Evolutionary conservation across 2,888 invertebrate genomes (phyloP).

Genomic region (Linnaemya vulpina): DNA sequence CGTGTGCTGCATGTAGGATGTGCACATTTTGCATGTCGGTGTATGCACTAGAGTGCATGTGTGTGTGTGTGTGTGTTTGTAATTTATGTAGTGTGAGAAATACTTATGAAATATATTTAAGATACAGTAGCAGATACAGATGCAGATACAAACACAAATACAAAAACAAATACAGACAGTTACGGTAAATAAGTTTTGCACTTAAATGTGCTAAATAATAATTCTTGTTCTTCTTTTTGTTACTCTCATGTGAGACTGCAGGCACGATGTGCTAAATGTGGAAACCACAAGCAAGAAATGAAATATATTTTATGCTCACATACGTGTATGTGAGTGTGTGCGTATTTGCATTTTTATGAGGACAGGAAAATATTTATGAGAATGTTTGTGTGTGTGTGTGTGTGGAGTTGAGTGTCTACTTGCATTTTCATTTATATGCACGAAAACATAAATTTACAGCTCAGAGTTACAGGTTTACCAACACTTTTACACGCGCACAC

Average conservation of each 20-base stretch:
- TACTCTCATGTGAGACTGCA: neutral
- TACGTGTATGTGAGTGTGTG: neutral
- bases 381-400: neutral
- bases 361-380: neutral
- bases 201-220: slow-evolving; percentile 60
- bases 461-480: slow-evolving; percentile 32
- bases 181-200: slow-evolving; percentile 29
- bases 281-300: slow-evolving; percentile 52
- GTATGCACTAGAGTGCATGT: neutral
- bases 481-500: neutral
- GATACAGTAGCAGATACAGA: slow-evolving; percentile 40
- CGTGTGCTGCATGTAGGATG: neutral
- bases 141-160: slow-evolving; percentile 25
- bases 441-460: slow-evolving; percentile 74
- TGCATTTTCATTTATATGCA: slow-evolving; percentile 71
- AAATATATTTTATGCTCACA: slow-evolving; percentile 34
- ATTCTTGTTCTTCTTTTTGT: slow-evolving; percentile 25
- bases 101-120: slow-evolving; percentile 44
- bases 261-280: slow-evolving; percentile 12
- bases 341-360: neutral
- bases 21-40: neutral
- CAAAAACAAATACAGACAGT: slow-evolving; percentile 8
- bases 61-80: slow-evolving; percentile 3
- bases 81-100: slow-evolving; percentile 60
- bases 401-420: slow-evolving; percentile 74